A percentile compares a stretch with the other conserved stretches of the same genome.
Evolutionary conservation across 2,888 invertebrate species (phyloP).

Genomic region (Lutraria lutraria): DNA sequence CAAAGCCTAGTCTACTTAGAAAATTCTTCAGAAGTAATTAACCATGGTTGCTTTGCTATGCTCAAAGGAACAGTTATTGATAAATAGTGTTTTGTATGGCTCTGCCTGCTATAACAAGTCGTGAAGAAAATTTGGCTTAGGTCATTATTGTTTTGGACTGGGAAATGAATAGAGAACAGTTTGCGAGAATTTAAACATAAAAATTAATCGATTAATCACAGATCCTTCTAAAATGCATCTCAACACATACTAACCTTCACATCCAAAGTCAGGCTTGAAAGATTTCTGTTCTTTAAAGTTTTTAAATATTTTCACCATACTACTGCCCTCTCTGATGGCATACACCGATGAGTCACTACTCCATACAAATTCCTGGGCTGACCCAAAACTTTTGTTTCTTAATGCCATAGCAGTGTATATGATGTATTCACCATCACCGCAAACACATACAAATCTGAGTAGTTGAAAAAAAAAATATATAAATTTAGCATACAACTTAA

Average conservation of each 20-base stretch:
- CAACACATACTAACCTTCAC: constrained; percentile 90
- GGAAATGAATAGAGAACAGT: too few relatives aligned
- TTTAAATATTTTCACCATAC: constrained; percentile 96
- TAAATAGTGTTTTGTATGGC: too few relatives aligned
- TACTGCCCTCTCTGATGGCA: constrained; percentile 93
- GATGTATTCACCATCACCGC: constrained; percentile 99
- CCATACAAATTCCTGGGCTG: constrained; percentile 99
- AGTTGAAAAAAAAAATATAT: background rate
- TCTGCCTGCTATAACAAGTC: too few relatives aligned
- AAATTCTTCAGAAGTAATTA: too few relatives aligned
- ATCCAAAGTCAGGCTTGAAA: constrained; percentile 98
- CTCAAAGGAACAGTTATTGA: too few relatives aligned
- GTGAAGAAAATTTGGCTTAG: too few relatives aligned
- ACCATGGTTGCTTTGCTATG: too few relatives aligned
- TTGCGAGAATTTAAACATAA: too few relatives aligned
- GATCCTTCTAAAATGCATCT: background rate
- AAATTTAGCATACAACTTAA: too few relatives aligned
- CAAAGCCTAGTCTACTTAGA: too few relatives aligned
- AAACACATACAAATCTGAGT: constrained; percentile 94
- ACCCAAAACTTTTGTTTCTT: constrained; percentile 99
- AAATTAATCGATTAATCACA: too few relatives aligned
- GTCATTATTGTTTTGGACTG: too few relatives aligned
- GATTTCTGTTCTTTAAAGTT: constrained; percentile 99
- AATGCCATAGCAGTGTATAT: constrained; percentile 99
- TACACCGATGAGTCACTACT: constrained; percentile 96